phyloP scores from a whole-genome alignment of 2,888 invertebrate species.

The Erannis defoliaria region DNA sequence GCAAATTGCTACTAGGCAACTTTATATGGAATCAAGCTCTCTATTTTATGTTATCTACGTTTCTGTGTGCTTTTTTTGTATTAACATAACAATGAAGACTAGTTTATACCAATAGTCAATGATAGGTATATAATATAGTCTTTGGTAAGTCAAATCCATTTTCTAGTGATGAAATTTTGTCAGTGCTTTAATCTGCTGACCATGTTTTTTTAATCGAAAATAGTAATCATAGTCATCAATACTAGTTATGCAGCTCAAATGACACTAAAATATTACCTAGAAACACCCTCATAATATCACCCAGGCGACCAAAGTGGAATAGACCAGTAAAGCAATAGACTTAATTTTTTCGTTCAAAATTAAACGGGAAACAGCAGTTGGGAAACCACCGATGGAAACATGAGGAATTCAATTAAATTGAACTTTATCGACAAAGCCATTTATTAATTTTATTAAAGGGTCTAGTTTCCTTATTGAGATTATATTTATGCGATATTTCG shows the following conservation, averaged over 20 bases:
- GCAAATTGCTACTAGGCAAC: conserved; percentile 12
- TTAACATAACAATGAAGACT: conserved; percentile 2
- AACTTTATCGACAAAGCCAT: conserved; percentile 20
- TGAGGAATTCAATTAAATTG: conserved; percentile 25
- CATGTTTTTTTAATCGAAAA: background rate
- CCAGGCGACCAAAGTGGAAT: too few species aligned
- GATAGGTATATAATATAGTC: background rate
- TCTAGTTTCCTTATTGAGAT: conserved; percentile 18
- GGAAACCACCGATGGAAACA: conserved; percentile 10
- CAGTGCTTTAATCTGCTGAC: conserved; percentile 3
- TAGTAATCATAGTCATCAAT: too few species aligned
- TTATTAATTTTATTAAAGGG: conserved; percentile 18
- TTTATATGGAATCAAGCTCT: background rate
- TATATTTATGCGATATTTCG: conserved; percentile 22
- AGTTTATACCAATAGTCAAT: background rate
- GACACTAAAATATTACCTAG: too few species aligned
- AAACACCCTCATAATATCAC: too few species aligned
- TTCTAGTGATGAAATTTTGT: too few species aligned
- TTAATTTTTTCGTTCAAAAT: conserved; percentile 9
- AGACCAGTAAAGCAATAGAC: too few species aligned
- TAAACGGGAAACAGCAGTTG: conserved; percentile 6
- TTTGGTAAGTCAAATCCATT: background rate
- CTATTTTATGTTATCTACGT: background rate
- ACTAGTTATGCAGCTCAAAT: too few species aligned
- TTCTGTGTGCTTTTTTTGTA: background rate